Base-by-base conservation (phyloP, 1,140 invertebrate genomes). In the Pararge aegeria region DNA sequence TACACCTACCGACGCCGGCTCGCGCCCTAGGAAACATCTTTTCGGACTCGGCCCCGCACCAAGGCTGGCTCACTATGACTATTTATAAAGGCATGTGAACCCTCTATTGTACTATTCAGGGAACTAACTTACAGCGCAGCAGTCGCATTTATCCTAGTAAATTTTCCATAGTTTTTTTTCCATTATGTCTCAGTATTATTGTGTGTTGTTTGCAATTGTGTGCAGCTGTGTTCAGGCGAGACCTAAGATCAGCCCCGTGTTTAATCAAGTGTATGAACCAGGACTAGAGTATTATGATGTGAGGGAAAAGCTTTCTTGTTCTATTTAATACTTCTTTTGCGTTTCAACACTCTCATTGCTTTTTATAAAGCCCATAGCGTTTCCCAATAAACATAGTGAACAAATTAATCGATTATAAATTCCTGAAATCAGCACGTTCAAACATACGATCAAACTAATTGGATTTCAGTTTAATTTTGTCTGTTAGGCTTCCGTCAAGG, bases 1-100 rank as follows among this genome's bases (percentile, higher is more conserved):
- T 34, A n/a, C 30, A 34, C 4, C 9, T 34, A 24, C 20, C 20
- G 21, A 3, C 78, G 58, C 62, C 55, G 49, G 56, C 59, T 44
- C 42, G 52, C 44, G 55, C 55, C 51, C 61, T 67, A 80, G 85
- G 72, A 88, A 82, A 83, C 73, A 80, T 83, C 63, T 76, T 81
- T 83, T 83, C 85, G 78, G 74, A 76, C 38, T 54, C 49, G 24
- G 51, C 68, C 19, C 65, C 60, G 61, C 46, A 63, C 70, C 85
- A 83, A 87, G 82, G 82, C 71, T 80, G 52, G 58, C 56, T 54
- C 65, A 80, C 80, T 85, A 80, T 84, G 82, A 78, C 80, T 73
- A 80, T 64, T 75, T 86, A 87, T 88, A 88, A 83, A 82, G 78
- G 77, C 73, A 55, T 80, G 78, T 70, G 67, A 68, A 82, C 78